Conservation (phyloP, 2,797 vertebrate species). For the Potorous gilbertii region DNA sequence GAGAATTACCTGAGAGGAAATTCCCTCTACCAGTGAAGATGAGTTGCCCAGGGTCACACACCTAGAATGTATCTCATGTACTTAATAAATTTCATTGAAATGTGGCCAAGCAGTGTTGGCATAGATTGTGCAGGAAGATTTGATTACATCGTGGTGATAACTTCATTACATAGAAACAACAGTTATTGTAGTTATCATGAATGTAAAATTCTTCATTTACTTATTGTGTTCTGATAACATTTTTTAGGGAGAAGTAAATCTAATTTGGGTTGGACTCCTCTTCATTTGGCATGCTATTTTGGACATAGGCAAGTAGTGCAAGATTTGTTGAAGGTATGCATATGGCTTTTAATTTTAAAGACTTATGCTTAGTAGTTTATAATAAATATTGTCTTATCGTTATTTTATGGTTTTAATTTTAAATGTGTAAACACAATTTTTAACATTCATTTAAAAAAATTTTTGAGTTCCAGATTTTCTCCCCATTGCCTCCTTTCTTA, state of each 20-base stretch:
- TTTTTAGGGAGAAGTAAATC: constrained; percentile 88
- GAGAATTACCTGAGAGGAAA: neutral
- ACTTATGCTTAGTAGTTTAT: neutral
- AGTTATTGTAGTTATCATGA: neutral
- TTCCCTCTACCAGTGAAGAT: neutral
- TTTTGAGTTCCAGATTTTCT: neutral
- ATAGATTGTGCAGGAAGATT: neutral
- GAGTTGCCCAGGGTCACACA: neutral
- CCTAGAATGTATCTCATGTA: neutral
- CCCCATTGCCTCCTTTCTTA: neutral
- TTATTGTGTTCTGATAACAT: constrained; percentile 50
- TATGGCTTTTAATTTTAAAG: constrained; percentile 56
- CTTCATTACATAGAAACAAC: neutral
- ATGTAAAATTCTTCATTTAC: constrained; percentile 42
- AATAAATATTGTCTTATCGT: neutral
- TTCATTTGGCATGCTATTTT: constrained; percentile 93
- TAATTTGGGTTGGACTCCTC: constrained; percentile 92
- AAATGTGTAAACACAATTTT: neutral
- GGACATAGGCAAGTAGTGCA: constrained; percentile 91
- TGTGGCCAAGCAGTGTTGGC: neutral
- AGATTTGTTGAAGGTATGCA: constrained; percentile 91
- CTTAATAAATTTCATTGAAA: neutral
- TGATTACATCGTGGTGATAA: constrained; percentile 11
- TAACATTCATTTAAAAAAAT: neutral
- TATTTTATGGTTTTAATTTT: no score